Conservation (phyloP, 2,113 vertebrate species). For the Phocoena sinus region DNA sequence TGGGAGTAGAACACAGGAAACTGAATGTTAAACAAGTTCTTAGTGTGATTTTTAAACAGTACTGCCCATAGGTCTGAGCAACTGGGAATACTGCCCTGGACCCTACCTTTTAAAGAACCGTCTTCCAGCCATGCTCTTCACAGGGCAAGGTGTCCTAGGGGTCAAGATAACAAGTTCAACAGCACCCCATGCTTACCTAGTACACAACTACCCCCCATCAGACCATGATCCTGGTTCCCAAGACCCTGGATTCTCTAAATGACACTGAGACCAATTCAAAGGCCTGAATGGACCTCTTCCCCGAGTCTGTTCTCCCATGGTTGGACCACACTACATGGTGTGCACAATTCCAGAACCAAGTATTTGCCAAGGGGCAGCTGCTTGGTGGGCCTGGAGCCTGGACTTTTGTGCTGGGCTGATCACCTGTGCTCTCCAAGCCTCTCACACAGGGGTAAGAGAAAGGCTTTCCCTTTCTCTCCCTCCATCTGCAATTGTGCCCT, state of each 20-base stretch:
- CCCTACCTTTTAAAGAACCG: not conserved
- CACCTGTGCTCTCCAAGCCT: not conserved
- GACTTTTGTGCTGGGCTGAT: not conserved
- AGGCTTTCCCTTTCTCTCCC: not conserved
- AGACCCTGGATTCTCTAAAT: not conserved
- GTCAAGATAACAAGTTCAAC: not conserved
- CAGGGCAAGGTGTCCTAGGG: not conserved
- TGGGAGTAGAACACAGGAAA: not conserved
- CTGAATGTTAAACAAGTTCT: not conserved
- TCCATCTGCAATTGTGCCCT: not conserved
- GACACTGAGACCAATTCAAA: not conserved
- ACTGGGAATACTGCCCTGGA: not conserved
- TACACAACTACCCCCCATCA: not conserved
- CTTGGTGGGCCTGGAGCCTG: not conserved
- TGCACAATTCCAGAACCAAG: not conserved
- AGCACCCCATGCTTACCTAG: not conserved
- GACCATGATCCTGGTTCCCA: not conserved
- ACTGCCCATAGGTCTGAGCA: not conserved
- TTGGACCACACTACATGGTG: not conserved
- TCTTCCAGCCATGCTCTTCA: not conserved
- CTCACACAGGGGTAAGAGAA: not conserved
- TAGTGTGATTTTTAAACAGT: not conserved
- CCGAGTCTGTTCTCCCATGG: not conserved
- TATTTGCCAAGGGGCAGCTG: not conserved
- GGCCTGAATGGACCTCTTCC: not conserved